Base-by-base conservation (phyloP, 2,888 invertebrate species). In the Heliconius cydno region DNA sequence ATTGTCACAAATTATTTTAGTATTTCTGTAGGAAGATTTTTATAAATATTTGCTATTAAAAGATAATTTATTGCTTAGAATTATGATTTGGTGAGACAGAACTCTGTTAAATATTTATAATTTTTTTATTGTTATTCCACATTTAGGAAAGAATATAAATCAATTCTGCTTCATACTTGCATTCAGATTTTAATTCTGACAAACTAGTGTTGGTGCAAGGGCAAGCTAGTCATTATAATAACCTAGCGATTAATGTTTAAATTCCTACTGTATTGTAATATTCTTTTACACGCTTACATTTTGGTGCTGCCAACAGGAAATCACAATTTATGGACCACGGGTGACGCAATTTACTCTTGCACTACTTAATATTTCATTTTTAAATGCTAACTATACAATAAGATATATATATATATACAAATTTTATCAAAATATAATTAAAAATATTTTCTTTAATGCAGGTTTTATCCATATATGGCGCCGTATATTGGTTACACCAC, bases 391-490 rank as follows among this genome's bases (percentile, higher is more conserved):
- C 71, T 57, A 13, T 70, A 15, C 15, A 41, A 70, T 70, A 46
- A 70, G 25, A 41, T 46, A 46, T 41, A 41, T 70, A 70, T 41
- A 41, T 70, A 25, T 68, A 13, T 68, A 38, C 13, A 41, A n/a
- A 4, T 41, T 46, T 41, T n/a, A 25, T 38, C 15, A 15, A 70
- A 70, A 70, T 71, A 67, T 75, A 76, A 74, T 57, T 75, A 68
- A 52, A 52, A 30, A 81, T 46, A 78, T 77, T 80, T 77, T 80
- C 82, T 82, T 82, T 80, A 80, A 85, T 79, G 9, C 91, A 94
- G 94, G 86, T 94, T 88, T 84, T 93, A 91, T 83, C 92, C 87
- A 72, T 94, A 92, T 79, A 88, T 93, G 88, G 83, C 91, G 77
- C 92, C 90, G 78, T 93, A 92, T 83, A 87, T 93, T 85, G 88